A percentile compares a stretch with the other conserved stretches of the same genome.
phyloP scores from a whole-genome alignment of 2,113 vertebrate genomes.

The Collichthys lucidus region DNA sequence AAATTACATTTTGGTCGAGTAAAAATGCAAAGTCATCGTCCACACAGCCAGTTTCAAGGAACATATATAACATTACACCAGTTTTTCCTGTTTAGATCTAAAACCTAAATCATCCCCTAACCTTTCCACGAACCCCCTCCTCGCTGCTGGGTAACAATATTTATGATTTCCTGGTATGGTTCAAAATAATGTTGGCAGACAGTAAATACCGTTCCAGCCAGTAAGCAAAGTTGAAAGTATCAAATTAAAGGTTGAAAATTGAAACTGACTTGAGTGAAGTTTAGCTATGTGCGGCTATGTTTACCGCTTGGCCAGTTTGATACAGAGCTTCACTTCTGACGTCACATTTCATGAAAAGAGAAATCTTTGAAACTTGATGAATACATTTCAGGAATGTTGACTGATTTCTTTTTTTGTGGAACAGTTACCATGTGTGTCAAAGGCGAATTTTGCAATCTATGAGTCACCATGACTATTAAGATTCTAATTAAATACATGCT shows the following conservation, averaged over 20 bases:
- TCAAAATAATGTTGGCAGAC: background rate
- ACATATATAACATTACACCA: background rate
- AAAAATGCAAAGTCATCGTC: background rate
- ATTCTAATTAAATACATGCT: no score
- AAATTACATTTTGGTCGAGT: background rate
- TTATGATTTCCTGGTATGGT: slow-evolving; percentile 44
- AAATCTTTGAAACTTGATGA: background rate
- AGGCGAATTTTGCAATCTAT: no score
- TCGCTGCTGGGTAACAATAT: background rate
- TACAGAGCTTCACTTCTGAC: background rate
- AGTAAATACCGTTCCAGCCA: background rate
- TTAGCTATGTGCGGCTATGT: background rate
- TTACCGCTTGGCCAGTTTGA: background rate
- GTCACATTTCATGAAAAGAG: background rate
- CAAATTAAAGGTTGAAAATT: slow-evolving; percentile 43
- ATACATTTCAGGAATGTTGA: background rate
- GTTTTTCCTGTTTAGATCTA: slow-evolving; percentile 20
- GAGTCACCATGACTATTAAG: no score
- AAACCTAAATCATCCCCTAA: slow-evolving; percentile 15
- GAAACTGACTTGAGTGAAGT: background rate
- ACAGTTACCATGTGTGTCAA: no score
- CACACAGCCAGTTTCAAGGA: background rate
- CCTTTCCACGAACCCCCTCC: slow-evolving; percentile 15
- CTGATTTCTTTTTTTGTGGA: background rate
- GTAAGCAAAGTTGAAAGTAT: slow-evolving; percentile 24